phyloP scores from a whole-genome alignment of 2,888 invertebrate species.

The Eledone cirrhosa region DNA sequence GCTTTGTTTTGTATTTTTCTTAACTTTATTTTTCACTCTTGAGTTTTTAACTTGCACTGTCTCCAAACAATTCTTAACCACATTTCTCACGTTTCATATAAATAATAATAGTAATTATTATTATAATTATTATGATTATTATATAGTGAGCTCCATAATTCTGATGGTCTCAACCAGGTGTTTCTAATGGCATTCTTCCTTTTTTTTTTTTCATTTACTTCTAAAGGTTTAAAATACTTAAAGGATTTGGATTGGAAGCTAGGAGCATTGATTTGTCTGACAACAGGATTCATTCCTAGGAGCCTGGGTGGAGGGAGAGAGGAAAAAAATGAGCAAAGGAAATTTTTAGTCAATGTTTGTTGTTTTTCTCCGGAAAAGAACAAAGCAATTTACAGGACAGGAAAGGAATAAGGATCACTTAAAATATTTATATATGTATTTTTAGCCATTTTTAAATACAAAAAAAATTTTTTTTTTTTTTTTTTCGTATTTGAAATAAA shows the following conservation, averaged over 20 bases:
- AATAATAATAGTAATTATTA: neutral
- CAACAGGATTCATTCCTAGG: conserved; percentile 21
- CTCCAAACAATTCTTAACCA: neutral
- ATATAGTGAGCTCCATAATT: neutral
- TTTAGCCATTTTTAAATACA: neutral
- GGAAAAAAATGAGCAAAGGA: neutral
- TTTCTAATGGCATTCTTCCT: neutral
- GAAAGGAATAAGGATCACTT: neutral
- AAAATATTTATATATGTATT: neutral
- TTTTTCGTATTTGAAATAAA: too few relatives aligned
- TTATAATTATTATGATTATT: neutral
- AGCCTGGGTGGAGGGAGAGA: conserved; percentile 5
- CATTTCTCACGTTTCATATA: too few relatives aligned
- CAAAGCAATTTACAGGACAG: neutral
- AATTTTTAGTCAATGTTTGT: neutral
- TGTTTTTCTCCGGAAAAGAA: neutral
- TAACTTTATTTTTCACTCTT: too few relatives aligned
- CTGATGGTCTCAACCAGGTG: neutral
- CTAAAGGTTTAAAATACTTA: conserved; percentile 26
- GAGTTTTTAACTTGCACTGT: neutral
- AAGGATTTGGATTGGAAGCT: conserved; percentile 24
- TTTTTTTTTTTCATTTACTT: conserved; percentile 26
- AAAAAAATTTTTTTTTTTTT: neutral
- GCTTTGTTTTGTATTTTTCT: too few relatives aligned
- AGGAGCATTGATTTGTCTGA: neutral